Conservation (phyloP, 2,888 invertebrate species). For the Epirrhoe tristata region DNA sequence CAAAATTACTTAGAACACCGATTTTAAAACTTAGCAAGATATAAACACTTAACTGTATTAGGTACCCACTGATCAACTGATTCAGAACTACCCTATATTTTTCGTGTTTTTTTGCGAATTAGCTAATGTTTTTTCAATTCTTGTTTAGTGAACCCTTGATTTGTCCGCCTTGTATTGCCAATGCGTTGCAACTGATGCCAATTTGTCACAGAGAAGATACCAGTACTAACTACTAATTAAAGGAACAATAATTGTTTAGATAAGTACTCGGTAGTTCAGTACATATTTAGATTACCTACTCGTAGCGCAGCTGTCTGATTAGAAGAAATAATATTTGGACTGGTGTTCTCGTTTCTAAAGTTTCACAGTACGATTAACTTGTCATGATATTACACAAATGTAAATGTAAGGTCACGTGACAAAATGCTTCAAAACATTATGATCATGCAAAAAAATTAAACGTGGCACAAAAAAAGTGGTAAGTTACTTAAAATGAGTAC, state of each 20-base stretch:
- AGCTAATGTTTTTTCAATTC: not conserved
- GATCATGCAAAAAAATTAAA: not conserved
- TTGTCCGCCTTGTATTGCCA: constrained; percentile 13
- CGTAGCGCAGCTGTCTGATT: constrained; percentile 3
- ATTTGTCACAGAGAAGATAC: constrained; percentile 19
- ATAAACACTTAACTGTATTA: not conserved
- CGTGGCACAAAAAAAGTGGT: not conserved
- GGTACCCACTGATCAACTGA: not conserved
- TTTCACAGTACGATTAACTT: not conserved
- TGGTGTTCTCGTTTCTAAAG: not conserved
- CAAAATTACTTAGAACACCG: not conserved
- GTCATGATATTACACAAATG: not conserved
- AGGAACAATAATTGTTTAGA: constrained; percentile 15
- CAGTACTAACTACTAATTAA: constrained; percentile 3
- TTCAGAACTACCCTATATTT: constrained; percentile 9
- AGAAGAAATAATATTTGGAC: constrained; percentile 10
- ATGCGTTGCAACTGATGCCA: constrained; percentile 19
- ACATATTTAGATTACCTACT: constrained; percentile 5
- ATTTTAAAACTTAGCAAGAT: constrained; percentile 1
- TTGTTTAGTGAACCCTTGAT: not conserved
- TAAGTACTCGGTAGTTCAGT: constrained; percentile 1
- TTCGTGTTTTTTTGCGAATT: not conserved
- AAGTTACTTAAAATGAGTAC: not conserved
- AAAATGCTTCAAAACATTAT: not conserved
- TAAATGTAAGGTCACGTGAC: not conserved